Evolutionary conservation across 2,888 invertebrate genomes (phyloP), one percentile per base, ranked within the genome.

Genomic region (Tetragonula carbonaria): DNA sequence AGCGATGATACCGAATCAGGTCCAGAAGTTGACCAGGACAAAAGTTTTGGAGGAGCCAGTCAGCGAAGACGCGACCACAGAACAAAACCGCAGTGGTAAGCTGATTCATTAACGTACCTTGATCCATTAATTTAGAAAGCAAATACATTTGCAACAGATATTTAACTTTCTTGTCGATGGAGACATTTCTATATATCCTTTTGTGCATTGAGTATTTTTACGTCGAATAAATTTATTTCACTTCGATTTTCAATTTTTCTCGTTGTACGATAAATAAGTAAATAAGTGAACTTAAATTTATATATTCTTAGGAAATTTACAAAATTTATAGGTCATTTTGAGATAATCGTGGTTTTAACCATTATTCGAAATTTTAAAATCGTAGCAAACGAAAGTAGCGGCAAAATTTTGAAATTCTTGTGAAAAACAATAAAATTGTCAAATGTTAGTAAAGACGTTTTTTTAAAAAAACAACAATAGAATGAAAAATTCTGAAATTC

Each of bases 31-130:
- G 6, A 70, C 18, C 50, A 85, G 71, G 45, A 51, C 63, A 2
- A 84, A 81, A 45, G 18, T 57, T n/a, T 55, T 65, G 28, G 21
- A 65, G 5, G 82, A 82, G 4, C 51, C 84, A 11, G 28, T 83
- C 4, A 50, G 16, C 5, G 67, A 45, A 13, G 55, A 80, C 13
- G n/a, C 57, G 28, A 87, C 86, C 4, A 88, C 88, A 21, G 90
- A 89, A 38, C 71, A 65, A 16, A 38, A 82, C 80, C 89, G 55
- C 38, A 70, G 28, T 50, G 85, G 89, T 89, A 53, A 73, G 80
- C 21, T 5, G 11, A 38, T 62, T 50, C 16, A 13, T 57, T 57
- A 11, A 66, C 38, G 13, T 2, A 8, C n/a, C 33, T 1, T 23
- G 28, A 16, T 21, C 63, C 8, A 45, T 62, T 59, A 0, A 23